Conservation (phyloP, 2,888 invertebrate species). For the Dusona sp. region DNA sequence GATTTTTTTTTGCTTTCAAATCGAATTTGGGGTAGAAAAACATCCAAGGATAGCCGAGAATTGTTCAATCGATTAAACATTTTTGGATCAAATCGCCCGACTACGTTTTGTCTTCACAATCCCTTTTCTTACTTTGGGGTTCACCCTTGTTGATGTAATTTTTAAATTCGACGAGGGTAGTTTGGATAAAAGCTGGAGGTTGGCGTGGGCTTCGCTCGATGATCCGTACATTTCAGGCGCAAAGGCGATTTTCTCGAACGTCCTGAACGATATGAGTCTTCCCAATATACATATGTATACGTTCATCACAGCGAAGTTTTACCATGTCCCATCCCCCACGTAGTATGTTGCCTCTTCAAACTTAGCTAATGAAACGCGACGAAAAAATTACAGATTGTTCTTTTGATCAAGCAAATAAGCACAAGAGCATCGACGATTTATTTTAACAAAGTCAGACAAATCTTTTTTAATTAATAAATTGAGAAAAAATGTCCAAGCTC, state of each 20-base stretch:
- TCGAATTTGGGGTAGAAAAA: conserved; percentile 25
- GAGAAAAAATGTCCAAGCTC: neutral
- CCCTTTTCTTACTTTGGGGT: neutral
- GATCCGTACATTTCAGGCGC: conserved; percentile 71
- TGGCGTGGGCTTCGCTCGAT: conserved; percentile 1
- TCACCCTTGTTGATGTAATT: conserved; percentile 56
- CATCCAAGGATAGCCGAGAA: conserved; percentile 1
- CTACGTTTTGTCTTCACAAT: neutral
- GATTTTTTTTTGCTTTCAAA: conserved; percentile 27
- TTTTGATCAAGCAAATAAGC: neutral
- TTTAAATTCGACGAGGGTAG: conserved; percentile 73
- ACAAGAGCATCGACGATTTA: neutral
- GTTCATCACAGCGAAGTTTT: neutral
- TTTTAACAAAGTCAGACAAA: neutral
- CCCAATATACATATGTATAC: too few species aligned
- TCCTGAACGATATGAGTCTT: conserved; percentile 56
- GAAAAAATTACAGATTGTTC: neutral
- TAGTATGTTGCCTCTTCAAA: neutral
- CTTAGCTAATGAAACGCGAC: neutral
- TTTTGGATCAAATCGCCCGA: conserved; percentile 18
- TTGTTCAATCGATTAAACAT: conserved; percentile 57
- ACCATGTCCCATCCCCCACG: neutral
- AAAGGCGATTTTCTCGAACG: conserved; percentile 70
- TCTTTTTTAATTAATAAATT: neutral
- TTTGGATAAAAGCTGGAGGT: conserved; percentile 74